Evolutionary conservation across 1,140 invertebrate species (phyloP).

Genomic region (Bombus vancouverensis): DNA sequence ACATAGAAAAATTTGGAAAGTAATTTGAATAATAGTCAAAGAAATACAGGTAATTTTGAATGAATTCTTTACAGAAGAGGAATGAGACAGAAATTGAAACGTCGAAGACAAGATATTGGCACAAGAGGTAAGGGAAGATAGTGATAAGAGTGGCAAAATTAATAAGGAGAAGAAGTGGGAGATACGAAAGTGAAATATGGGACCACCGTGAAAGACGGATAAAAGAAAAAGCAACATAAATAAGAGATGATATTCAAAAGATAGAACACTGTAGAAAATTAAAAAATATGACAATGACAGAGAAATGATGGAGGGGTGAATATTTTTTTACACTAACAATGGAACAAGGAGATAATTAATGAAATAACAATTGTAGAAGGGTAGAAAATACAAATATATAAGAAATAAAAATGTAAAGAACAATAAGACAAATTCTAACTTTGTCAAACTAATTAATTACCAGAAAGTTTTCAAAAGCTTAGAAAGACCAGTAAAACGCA

Average conservation of each 20-base stretch:
- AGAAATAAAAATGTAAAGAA: neutral
- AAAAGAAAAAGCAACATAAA: neutral
- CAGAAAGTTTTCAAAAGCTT: neutral
- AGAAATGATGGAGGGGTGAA: neutral
- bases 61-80: neutral
- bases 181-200: constrained; percentile 6
- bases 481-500: neutral
- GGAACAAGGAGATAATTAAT: too few relatives aligned
- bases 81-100: too few relatives aligned
- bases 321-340: neutral
- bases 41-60: neutral
- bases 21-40: neutral
- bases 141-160: constrained; percentile 6
- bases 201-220: neutral
- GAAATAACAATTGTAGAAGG: neutral
- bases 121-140: neutral
- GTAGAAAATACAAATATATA: neutral
- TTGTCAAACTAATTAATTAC: neutral
- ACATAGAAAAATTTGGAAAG: too few relatives aligned
- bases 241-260: neutral
- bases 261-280: neutral
- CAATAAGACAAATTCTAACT: neutral
- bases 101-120: constrained; percentile 1
- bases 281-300: neutral
- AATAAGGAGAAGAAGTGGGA: neutral